Base-by-base conservation (phyloP, 1,140 invertebrate species). In the Aphaenogaster floridana region DNA sequence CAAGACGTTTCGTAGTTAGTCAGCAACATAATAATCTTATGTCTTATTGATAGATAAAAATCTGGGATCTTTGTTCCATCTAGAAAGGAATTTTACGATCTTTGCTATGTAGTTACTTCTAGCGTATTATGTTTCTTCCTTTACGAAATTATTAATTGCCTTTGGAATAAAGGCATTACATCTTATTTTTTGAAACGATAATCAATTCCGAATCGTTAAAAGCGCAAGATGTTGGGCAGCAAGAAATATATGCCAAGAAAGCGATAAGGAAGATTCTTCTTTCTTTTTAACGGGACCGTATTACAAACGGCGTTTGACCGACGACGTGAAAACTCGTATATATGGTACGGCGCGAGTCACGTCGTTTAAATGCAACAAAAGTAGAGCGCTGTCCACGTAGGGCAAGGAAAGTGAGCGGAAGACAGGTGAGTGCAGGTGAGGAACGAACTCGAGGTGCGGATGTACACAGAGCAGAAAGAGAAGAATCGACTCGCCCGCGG, bases 361-460 rank as follows among this genome's bases (percentile, higher is more conserved):
- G 15, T 59, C 72, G 72, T 78, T 79, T 86, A 79, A 78, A 86
- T 68, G 61, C 84, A 86, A 77, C 72, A 84, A 80, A 84, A 84
- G 84, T 74, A 86, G 54, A 72, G 86, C 63, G 52, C 72, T 88
- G 84, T 61, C 72, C 85, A 68, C 86, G 88, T 78, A 45, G 79
- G 87, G 90, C 64, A 76, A 91, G 80, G 87, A 89, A 89, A 90
- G 79, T 72, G 83, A 89, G 50, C 90, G 90, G 89, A 91, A 91
- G 90, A 91, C 90, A 91, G 90, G 90, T 91, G 90, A 91, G 66
- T 90, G 90, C 90, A 87, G 90, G 90, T 89, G 90, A 91, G 87
- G 74, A 66, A 86, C 77, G 64, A 68, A 88, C 71, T 81, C 79
- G 85, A 52, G 77, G 74, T 66, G 74, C 86, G 86, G 89, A 91